phyloP scores from a whole-genome alignment of 2,888 invertebrate genomes.

The Cylindroiulus punctatus region DNA sequence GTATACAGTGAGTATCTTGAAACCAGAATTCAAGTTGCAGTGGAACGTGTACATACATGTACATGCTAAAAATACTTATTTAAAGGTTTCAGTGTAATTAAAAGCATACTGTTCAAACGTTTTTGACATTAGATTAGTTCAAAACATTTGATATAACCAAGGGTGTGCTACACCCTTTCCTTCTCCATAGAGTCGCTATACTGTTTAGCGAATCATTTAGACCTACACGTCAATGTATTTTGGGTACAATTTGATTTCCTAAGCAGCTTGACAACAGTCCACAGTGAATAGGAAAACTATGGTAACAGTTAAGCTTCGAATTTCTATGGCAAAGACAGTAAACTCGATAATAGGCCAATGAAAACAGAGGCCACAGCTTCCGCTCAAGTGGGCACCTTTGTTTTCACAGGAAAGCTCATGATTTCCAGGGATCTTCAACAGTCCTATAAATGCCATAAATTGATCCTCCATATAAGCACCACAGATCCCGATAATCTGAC shows the following conservation, averaged over 20 bases:
- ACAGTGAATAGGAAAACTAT: not conserved
- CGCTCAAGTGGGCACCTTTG: not conserved
- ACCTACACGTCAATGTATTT: too few species aligned
- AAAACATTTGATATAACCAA: too few species aligned
- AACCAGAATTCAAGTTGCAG: too few species aligned
- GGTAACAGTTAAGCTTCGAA: not conserved
- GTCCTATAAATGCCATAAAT: slow-evolving; percentile 1
- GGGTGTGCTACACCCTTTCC: too few species aligned
- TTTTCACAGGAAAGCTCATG: not conserved
- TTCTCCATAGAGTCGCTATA: too few species aligned
- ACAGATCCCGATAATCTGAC: not conserved
- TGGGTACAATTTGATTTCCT: not conserved
- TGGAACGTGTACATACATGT: too few species aligned
- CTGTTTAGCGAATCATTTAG: too few species aligned
- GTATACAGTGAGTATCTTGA: too few species aligned
- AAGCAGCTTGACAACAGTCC: not conserved
- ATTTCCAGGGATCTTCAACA: not conserved
- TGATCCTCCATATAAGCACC: not conserved
- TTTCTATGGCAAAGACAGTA: not conserved
- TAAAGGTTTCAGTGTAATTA: too few species aligned
- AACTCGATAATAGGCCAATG: not conserved
- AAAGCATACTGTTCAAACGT: too few species aligned
- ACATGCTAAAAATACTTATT: too few species aligned
- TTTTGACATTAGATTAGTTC: too few species aligned
- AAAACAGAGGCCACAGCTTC: slow-evolving; percentile 1